These are phyloP conservation scores for Sycophaga agraensis DNA, from an alignment of 1,140 invertebrate species.

Conservation along the genomic window DNA sequence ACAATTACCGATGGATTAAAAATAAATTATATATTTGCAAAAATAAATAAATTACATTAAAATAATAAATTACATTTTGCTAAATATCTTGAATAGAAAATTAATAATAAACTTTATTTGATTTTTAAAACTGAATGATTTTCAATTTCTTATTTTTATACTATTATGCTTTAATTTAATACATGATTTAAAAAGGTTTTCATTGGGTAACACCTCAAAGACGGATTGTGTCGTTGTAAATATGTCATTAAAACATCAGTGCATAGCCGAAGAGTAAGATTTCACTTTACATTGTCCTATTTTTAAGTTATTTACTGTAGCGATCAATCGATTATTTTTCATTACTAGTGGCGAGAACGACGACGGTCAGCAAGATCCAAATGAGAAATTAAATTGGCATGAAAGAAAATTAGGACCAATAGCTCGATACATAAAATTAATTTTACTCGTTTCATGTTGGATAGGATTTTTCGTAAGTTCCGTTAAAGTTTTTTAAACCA, in stretches of 20 bases:
- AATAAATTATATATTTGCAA: too few species aligned
- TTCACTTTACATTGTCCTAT: too few species aligned
- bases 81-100: too few species aligned
- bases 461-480: constrained; percentile 46
- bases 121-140: too few species aligned
- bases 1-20: too few species aligned
- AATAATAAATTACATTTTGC: too few species aligned
- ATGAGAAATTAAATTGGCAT: constrained; percentile 14
- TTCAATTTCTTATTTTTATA: too few species aligned
- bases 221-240: constrained; percentile 5
- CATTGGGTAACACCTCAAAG: constrained; percentile 17
- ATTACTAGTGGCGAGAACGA: too few species aligned
- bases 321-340: neutral
- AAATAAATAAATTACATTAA: too few species aligned
- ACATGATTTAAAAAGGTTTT: too few species aligned
- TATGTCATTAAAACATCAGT: constrained; percentile 9
- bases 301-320: neutral
- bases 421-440: constrained; percentile 41
- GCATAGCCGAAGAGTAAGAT: constrained; percentile 8
- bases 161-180: too few species aligned
- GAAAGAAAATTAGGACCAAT: constrained; percentile 32
- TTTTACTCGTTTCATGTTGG: constrained; percentile 41
- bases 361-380: neutral
- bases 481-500: constrained; percentile 16
- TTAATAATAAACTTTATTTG: too few species aligned